Evolutionary conservation across 2,888 invertebrate genomes (phyloP).

Genomic region (Drosophila prostipennis): DNA sequence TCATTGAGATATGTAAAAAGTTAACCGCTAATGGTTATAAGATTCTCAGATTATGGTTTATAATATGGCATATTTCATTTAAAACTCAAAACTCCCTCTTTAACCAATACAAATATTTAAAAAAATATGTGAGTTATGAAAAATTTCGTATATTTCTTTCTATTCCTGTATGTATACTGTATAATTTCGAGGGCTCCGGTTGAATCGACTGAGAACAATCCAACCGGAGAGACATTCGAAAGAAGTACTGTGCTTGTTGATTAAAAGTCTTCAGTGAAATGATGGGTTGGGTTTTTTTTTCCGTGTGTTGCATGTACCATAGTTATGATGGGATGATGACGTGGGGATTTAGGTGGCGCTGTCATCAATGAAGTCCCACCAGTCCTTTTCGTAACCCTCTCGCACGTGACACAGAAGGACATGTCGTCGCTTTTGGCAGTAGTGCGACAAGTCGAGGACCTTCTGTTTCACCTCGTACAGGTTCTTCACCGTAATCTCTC

Average conservation of each 20-base stretch:
- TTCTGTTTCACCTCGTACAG: conserved; percentile 98
- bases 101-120: not conserved
- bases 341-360: not conserved
- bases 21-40: no score
- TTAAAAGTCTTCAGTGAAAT: conserved; percentile 61
- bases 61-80: no score
- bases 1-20: no score
- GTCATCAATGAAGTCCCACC: conserved; percentile 96
- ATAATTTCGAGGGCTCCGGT: conserved; percentile 53
- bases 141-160: conserved; percentile 10
- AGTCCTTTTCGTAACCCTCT: conserved; percentile 99
- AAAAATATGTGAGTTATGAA: no score
- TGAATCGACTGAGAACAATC: conserved; percentile 13
- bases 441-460: conserved; percentile 96
- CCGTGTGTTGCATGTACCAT: not conserved
- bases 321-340: not conserved
- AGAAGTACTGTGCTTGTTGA: conserved; percentile 5
- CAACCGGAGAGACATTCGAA: conserved; percentile 43
- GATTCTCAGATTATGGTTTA: no score
- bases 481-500: conserved; percentile 98
- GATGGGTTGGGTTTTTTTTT: not conserved
- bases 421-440: conserved; percentile 98
- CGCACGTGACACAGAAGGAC: conserved; percentile 98
- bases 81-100: not conserved
- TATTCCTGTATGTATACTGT: conserved; percentile 45